Percentiles rank a stretch among this genome's conserved stretches.
phyloP scores from a whole-genome alignment of 2,113 vertebrate genomes.

The Bambusicola thoracicus region DNA sequence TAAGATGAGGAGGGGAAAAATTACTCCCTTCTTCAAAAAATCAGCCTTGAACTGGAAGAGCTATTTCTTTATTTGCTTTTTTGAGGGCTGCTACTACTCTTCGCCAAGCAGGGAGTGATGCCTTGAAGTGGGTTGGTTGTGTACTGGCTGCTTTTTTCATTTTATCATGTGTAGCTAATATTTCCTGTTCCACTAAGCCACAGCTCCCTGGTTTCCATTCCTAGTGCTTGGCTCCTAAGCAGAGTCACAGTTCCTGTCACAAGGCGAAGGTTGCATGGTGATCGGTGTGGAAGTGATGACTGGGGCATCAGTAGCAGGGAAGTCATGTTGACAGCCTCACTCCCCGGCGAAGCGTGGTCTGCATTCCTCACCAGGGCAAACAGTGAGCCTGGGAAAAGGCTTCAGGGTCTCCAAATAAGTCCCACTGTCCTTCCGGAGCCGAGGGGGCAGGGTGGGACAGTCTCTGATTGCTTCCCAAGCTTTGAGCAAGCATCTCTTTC shows the following conservation, averaged over 20 bases:
- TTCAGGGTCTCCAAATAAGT: constrained; percentile 29
- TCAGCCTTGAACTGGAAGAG: neutral
- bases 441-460: neutral
- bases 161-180: constrained; percentile 42
- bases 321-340: constrained; percentile 72
- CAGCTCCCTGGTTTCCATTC: constrained; percentile 56
- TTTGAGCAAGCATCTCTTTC: neutral
- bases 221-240: constrained; percentile 66
- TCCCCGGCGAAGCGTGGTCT: constrained; percentile 67
- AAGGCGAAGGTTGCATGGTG: constrained; percentile 65
- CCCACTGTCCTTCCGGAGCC: neutral
- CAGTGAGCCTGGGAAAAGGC: constrained; percentile 73
- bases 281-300: constrained; percentile 62
- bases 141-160: neutral
- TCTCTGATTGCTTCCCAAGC: rapidly evolving
- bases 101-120: neutral
- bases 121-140: neutral
- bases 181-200: constrained; percentile 73
- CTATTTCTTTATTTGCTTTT: neutral
- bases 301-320: constrained; percentile 58
- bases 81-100: neutral
- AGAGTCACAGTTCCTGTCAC: constrained; percentile 74
- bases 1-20: neutral
- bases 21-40: neutral
- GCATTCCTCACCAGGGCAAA: constrained; percentile 76